phyloP scores from a whole-genome alignment of 1,140 invertebrate species.

The Anadara kagoshimensis region DNA sequence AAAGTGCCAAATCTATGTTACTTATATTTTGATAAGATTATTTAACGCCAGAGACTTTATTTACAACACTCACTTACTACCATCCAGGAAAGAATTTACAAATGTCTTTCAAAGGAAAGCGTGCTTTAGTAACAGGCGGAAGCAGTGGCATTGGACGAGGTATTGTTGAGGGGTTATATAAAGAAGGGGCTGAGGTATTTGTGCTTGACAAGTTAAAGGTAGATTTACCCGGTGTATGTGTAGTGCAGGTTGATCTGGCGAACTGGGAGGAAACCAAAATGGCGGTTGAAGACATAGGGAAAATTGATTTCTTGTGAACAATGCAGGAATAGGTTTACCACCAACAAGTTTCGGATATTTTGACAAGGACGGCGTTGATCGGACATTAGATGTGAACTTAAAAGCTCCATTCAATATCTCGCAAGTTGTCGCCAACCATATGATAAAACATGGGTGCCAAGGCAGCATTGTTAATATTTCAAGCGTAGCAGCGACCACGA shows the following conservation, averaged over 20 bases:
- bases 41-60: too few species aligned
- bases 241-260: conserved; percentile 81
- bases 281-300: conserved; percentile 75
- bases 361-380: conserved; percentile 81
- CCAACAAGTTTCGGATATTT: conserved; percentile 80
- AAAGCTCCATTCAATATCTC: conserved; percentile 89
- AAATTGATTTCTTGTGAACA: conserved; percentile 87
- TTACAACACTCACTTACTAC: too few species aligned
- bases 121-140: conserved; percentile 28
- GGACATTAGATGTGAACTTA: conserved; percentile 85
- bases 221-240: conserved; percentile 76
- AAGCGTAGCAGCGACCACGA: conserved; percentile 81
- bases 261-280: conserved; percentile 84
- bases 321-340: conserved; percentile 80
- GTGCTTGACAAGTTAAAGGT: conserved; percentile 8
- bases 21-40: too few species aligned
- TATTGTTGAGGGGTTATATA: not conserved
- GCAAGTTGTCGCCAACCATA: conserved; percentile 78
- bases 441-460: conserved; percentile 79
- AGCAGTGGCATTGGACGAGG: conserved; percentile 30
- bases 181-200: conserved; percentile 21
- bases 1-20: too few species aligned
- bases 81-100: too few species aligned
- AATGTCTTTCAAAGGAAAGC: conserved; percentile 16
- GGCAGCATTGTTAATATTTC: conserved; percentile 93